A percentile compares a stretch with the other conserved stretches of the same genome.
Conservation (phyloP, 2,888 invertebrate species). For the Scelioninae gen. 2 region DNA sequence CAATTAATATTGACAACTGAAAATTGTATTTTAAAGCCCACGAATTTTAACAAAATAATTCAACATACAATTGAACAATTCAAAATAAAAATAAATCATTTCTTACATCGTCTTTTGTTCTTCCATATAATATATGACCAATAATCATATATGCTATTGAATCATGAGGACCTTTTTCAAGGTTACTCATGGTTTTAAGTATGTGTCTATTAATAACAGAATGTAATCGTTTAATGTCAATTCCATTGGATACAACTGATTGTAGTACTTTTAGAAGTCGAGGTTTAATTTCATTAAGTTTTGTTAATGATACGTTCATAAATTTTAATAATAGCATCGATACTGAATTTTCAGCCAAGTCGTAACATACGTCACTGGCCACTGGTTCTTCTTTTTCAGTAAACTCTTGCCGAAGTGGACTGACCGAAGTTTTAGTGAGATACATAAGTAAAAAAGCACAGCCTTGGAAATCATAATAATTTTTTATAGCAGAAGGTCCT, state of each 20-base stretch:
- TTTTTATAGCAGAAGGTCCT: slow-evolving; percentile 81
- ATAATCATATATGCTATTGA: slow-evolving; percentile 86
- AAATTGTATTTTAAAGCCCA: too few species aligned
- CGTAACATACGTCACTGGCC: slow-evolving; percentile 85
- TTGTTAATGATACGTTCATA: slow-evolving; percentile 84
- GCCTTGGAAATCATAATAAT: slow-evolving; percentile 80
- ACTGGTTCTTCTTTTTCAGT: slow-evolving; percentile 88
- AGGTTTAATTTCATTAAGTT: slow-evolving; percentile 80
- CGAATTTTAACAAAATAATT: too few species aligned
- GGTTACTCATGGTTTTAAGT: slow-evolving; percentile 81
- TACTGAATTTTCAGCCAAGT: slow-evolving; percentile 84
- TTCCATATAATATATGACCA: slow-evolving; percentile 89
- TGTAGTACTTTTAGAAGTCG: slow-evolving; percentile 77
- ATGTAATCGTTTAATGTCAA: slow-evolving; percentile 86
- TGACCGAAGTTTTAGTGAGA: slow-evolving; percentile 90
- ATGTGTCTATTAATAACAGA: slow-evolving; percentile 84
- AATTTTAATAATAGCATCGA: slow-evolving; percentile 83
- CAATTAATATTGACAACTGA: too few species aligned
- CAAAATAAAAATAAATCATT: slow-evolving; percentile 55
- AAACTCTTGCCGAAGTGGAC: slow-evolving; percentile 88
- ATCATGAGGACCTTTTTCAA: slow-evolving; percentile 87
- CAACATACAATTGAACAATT: not conserved
- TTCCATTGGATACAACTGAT: slow-evolving; percentile 75
- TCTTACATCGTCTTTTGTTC: slow-evolving; percentile 83
- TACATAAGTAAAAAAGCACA: slow-evolving; percentile 86